Evolutionary conservation across 2,888 invertebrate species (phyloP), one percentile per base, ranked within the genome.

Genomic region (Cosmopolites sordidus): DNA sequence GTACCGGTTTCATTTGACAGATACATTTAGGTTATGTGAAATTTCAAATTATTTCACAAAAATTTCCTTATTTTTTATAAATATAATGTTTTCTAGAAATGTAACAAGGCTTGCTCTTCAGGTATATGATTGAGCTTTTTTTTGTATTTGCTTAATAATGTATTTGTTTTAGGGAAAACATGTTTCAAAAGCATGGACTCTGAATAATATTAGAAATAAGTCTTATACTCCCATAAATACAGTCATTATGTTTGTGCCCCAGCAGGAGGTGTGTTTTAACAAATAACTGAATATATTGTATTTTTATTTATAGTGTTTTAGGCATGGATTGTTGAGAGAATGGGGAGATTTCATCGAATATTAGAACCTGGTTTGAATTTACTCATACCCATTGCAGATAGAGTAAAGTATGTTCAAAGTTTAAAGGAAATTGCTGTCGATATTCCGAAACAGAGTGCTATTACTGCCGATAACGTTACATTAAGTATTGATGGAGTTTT

Each of bases 361-460:
- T 76, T 99, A 49, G 90, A 96, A 49, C 98, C 99, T 9, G 99
- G 99, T 1, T 75, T 99, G 30, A 99, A 99, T 72, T 69, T 98
- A 45, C 75, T 98, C 11, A 81, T 95, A 66, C 99, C 99, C 0
- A 75, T 99, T 52, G 78, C 95, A 41, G 99, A 99, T 73, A 83
- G 81, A 71, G 87, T 99, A 16, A 94, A 89, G 76, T 99, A 99
- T 78, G 97, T 99, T 11, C 99, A 99, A 75, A 94, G 93, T 74
- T 75, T 99, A 37, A 99, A 99, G 73, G 99, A 99, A 88, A 92
- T 99, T 63, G 97, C 99, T 0, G 98, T 99, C 66, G 98, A 98
- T 77, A 94, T 99, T 49, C 99, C 99, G 0, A 91, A 98, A 72
- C 99, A 99, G 75, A 93, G 93, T 73, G 99, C 99, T 15, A 97